These are phyloP conservation scores for Liopterus haemorrhoidalis DNA, from an alignment of 2,888 invertebrate species.

Conservation along the genomic window DNA sequence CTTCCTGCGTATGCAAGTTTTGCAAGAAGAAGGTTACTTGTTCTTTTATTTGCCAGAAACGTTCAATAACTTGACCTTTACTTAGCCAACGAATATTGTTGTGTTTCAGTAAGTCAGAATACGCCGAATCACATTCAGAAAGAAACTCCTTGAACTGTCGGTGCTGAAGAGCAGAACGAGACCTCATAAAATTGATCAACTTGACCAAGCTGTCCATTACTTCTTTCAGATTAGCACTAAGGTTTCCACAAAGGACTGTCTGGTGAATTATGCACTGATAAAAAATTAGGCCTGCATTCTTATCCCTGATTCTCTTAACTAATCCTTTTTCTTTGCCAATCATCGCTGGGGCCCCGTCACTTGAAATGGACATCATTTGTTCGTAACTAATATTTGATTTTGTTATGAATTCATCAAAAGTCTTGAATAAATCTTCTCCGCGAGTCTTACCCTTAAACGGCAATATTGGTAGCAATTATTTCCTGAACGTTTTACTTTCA, in stretches of 20 bases:
- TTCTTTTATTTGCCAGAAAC: slow-evolving; percentile 29
- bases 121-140: slow-evolving; percentile 31
- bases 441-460: slow-evolving; percentile 25
- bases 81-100: slow-evolving; percentile 34
- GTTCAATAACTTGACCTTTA: slow-evolving; percentile 31
- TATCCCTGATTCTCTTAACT: slow-evolving; percentile 30
- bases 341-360: slow-evolving; percentile 29
- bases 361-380: slow-evolving; percentile 25
- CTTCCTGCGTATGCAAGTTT: slow-evolving; percentile 33
- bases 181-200: slow-evolving; percentile 32
- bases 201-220: slow-evolving; percentile 30
- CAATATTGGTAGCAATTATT: slow-evolving; percentile 32
- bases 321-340: slow-evolving; percentile 30
- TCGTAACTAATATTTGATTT: slow-evolving; percentile 25
- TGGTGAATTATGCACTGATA: slow-evolving; percentile 31
- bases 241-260: slow-evolving; percentile 29
- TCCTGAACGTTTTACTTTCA: slow-evolving; percentile 29
- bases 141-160: slow-evolving; percentile 30
- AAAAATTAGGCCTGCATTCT: slow-evolving; percentile 28
- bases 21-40: slow-evolving; percentile 33
- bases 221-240: slow-evolving; percentile 28
- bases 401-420: slow-evolving; percentile 27
- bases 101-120: slow-evolving; percentile 35
- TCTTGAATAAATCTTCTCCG: slow-evolving; percentile 29
- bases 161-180: slow-evolving; percentile 28